Evolutionary conservation across 2,888 invertebrate genomes (phyloP).

Genomic region (Leptinotarsa haldemani): DNA sequence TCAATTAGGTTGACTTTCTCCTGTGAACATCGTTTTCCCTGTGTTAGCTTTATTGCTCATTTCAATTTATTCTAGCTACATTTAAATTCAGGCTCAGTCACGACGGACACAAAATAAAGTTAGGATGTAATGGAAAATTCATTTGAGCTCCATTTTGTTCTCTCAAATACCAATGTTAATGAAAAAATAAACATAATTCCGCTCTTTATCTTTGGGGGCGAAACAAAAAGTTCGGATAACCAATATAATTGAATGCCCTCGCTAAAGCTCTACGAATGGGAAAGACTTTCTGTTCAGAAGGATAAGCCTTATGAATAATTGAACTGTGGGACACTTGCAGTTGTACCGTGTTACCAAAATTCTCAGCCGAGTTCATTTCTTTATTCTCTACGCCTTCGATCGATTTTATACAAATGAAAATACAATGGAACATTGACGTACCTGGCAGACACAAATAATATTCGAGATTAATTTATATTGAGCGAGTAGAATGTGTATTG

Average conservation of each 20-base stretch:
- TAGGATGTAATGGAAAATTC: constrained; percentile 25
- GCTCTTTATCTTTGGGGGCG: constrained; percentile 10
- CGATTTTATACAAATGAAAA: no score
- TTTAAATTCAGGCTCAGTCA: constrained; percentile 14
- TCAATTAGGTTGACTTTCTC: not conserved
- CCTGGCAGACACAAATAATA: no score
- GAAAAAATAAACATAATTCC: constrained; percentile 23
- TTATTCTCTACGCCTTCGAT: not conserved
- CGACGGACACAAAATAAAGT: constrained; percentile 21
- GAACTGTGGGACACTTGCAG: constrained; percentile 22
- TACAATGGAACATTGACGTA: no score
- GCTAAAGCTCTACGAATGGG: constrained; percentile 1
- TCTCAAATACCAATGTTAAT: constrained; percentile 21
- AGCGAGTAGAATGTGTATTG: no score
- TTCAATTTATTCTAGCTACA: not conserved
- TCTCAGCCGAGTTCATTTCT: not conserved
- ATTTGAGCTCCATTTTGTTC: constrained; percentile 15
- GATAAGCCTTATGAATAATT: constrained; percentile 34
- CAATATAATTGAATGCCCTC: constrained; percentile 23
- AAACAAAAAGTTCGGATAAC: constrained; percentile 17
- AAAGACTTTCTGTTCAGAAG: constrained; percentile 4
- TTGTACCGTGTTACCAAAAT: constrained; percentile 17
- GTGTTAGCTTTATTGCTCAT: constrained; percentile 1
- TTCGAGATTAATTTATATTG: no score
- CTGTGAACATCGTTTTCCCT: not conserved